Conservation (phyloP, 2,888 invertebrate genomes). For the Rhopalosiphum nymphaeae region DNA sequence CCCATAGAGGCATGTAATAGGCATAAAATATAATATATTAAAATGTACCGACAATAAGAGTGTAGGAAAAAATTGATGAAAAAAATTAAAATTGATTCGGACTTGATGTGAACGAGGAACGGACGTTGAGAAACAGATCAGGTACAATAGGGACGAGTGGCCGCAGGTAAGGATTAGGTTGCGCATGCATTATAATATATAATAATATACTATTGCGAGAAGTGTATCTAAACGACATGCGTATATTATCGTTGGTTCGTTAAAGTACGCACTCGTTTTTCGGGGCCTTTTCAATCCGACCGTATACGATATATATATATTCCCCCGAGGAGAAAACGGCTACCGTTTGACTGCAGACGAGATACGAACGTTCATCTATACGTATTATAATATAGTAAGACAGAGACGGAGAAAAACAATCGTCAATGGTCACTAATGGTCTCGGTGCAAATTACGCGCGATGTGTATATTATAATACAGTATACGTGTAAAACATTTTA, state of each 20-base stretch:
- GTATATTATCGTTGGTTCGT: constrained; percentile 6
- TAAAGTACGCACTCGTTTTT: constrained; percentile 6
- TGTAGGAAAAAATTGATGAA: neutral
- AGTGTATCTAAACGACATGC: constrained; percentile 19
- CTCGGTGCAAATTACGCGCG: neutral
- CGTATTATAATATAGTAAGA: neutral
- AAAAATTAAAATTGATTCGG: neutral
- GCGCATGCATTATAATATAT: neutral
- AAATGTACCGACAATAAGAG: neutral
- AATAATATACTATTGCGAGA: neutral
- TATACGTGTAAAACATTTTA: neutral
- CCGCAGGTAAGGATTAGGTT: neutral
- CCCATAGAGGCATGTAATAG: neutral
- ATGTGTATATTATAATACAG: neutral
- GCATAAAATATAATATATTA: neutral
- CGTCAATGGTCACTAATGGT: constrained; percentile 3
- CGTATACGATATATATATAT: neutral
- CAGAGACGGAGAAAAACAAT: neutral
- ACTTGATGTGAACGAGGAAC: neutral
- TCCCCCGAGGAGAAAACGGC: neutral
- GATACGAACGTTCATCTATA: neutral
- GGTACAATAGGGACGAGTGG: neutral
- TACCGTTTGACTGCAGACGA: neutral
- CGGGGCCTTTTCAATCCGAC: neutral
- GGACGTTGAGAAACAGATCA: neutral